phyloP scores from a whole-genome alignment of 2,888 invertebrate genomes.

The Malthinus flaveolus region DNA sequence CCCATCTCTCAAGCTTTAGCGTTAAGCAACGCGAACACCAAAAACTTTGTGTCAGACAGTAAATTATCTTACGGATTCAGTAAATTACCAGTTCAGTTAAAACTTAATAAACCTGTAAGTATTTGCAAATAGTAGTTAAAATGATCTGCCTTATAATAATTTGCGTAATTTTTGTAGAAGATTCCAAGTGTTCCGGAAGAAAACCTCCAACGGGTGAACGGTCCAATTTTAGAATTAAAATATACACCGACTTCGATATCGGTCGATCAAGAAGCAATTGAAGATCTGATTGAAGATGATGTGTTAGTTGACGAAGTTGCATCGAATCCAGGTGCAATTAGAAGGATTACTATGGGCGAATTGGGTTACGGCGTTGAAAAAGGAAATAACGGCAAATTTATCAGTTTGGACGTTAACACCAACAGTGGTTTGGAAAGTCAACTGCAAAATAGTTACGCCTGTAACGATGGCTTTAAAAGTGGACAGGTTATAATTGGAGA shows the following conservation, averaged over 20 bases:
- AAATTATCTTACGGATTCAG: slow-evolving; percentile 59
- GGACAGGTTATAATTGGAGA: slow-evolving; percentile 41
- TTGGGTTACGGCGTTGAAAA: neutral
- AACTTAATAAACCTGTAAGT: slow-evolving; percentile 23
- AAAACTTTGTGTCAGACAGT: slow-evolving; percentile 55
- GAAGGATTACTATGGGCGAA: slow-evolving; percentile 33
- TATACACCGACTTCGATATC: slow-evolving; percentile 19
- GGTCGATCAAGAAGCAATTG: slow-evolving; percentile 46
- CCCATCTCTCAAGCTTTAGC: slow-evolving; percentile 57
- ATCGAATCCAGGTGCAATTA: slow-evolving; percentile 2
- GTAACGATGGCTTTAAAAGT: slow-evolving; percentile 39
- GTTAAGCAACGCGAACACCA: slow-evolving; percentile 49
- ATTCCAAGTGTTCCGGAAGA: slow-evolving; percentile 55
- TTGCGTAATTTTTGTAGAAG: slow-evolving; percentile 22
- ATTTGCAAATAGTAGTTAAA: too few relatives aligned
- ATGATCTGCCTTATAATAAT: too few relatives aligned
- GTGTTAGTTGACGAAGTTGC: slow-evolving; percentile 37
- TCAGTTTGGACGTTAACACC: neutral
- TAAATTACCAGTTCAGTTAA: slow-evolving; percentile 54
- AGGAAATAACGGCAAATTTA: neutral
- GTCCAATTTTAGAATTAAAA: slow-evolving; percentile 58
- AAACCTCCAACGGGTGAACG: slow-evolving; percentile 57
- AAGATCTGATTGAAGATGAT: slow-evolving; percentile 30
- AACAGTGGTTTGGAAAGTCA: neutral
- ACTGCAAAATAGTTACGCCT: slow-evolving; percentile 3